These are phyloP conservation scores for Anguilla japonica DNA, from an alignment of 2,113 vertebrate genomes.

Conservation along the genomic window DNA sequence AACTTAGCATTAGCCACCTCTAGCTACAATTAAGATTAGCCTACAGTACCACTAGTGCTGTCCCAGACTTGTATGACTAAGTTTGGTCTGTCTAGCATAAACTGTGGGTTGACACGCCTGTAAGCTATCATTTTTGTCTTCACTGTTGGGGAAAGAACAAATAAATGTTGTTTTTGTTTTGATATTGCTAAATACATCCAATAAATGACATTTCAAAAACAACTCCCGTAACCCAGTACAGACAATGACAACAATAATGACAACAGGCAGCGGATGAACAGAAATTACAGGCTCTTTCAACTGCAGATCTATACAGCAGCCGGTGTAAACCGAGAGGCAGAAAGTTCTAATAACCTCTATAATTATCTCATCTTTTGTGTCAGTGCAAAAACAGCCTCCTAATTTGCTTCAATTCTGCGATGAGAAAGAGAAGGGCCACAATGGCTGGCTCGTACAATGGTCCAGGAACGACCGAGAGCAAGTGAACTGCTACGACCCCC, in stretches of 20 bases:
- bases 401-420: slow-evolving; percentile 12
- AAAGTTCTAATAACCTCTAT: background rate
- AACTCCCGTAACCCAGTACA: slow-evolving; percentile 6
- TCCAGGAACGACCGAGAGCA: background rate
- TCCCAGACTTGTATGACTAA: too few species aligned
- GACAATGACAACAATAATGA: slow-evolving; percentile 10
- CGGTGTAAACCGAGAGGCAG: slow-evolving; percentile 1
- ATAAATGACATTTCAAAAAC: background rate
- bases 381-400: background rate
- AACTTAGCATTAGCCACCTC: too few species aligned
- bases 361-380: slow-evolving; percentile 15
- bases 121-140: background rate
- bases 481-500: background rate
- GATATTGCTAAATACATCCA: background rate
- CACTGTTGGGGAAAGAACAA: background rate
- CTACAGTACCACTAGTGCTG: too few species aligned
- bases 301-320: background rate
- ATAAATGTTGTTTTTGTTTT: background rate
- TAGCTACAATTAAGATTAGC: too few species aligned
- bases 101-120: background rate
- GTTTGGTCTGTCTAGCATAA: too few species aligned
- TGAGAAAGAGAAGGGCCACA: background rate
- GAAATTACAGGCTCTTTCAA: background rate
- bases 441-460: background rate
- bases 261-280: background rate